A percentile compares a stretch with the other conserved stretches of the same genome.
Evolutionary conservation across 2,113 vertebrate species (phyloP).

Genomic region (Chaetura pelagica): DNA sequence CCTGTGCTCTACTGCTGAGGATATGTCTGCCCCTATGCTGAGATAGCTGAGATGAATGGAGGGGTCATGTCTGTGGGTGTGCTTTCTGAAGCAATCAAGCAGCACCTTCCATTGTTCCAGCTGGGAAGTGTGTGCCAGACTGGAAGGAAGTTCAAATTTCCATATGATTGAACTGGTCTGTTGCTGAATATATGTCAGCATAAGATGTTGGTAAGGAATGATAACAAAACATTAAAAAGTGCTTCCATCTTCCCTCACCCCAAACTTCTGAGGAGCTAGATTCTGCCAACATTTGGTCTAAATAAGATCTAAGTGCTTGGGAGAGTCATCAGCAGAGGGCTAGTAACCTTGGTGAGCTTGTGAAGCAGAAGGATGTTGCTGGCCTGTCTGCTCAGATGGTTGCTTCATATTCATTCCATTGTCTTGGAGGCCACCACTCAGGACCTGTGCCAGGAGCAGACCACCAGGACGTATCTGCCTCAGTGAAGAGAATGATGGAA

Average conservation of each 20-base stretch:
- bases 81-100: neutral
- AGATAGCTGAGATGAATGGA: neutral
- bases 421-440: neutral
- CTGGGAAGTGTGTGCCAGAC: neutral
- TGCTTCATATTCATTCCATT: neutral
- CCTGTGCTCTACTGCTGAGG: neutral
- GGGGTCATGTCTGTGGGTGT: neutral
- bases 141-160: neutral
- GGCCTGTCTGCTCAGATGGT: neutral
- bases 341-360: neutral
- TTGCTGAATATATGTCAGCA: neutral
- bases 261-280: neutral
- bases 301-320: neutral
- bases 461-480: neutral
- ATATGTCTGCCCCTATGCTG: neutral
- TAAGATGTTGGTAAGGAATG: neutral
- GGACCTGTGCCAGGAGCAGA: neutral
- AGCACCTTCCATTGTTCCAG: neutral
- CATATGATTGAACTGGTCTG: neutral
- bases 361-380: neutral
- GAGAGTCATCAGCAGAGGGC: neutral
- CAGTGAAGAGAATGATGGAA: neutral
- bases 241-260: neutral
- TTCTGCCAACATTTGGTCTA: neutral
- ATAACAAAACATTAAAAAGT: neutral